Evolutionary conservation across 2,888 invertebrate genomes (phyloP).

Genomic region (Sipha maydis): DNA sequence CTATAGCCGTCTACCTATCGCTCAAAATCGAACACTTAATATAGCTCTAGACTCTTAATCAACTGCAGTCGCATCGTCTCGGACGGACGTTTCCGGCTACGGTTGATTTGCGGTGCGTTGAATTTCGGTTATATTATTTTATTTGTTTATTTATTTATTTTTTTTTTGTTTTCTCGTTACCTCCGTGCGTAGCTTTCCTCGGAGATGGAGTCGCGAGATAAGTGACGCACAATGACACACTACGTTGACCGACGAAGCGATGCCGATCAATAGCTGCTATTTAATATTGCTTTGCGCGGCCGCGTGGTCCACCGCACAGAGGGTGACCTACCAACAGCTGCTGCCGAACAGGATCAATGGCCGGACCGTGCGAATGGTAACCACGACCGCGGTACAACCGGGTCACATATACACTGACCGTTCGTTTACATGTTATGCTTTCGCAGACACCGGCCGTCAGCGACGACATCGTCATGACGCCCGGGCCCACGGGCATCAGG

Average conservation of each 20-base stretch:
- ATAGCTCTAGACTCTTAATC: not conserved
- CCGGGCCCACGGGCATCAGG: slow-evolving; percentile 62
- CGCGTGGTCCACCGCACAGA: slow-evolving; percentile 22
- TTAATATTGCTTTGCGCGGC: slow-evolving; percentile 32
- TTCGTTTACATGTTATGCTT: not conserved
- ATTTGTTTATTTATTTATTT: not conserved
- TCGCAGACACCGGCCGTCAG: slow-evolving; percentile 39
- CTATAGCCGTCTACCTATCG: not conserved
- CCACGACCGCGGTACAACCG: too few species aligned
- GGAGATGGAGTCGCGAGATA: slow-evolving; percentile 28
- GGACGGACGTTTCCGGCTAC: not conserved
- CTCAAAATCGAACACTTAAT: not conserved
- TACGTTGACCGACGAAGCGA: slow-evolving; percentile 22
- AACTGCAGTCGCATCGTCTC: not conserved
- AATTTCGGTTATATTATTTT: not conserved
- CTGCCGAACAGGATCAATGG: slow-evolving; percentile 42
- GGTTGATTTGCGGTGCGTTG: too few species aligned
- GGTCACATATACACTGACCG: too few species aligned
- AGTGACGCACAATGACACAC: slow-evolving; percentile 18
- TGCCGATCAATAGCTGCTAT: slow-evolving; percentile 26
- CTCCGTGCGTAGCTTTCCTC: not conserved
- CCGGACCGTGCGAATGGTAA: slow-evolving; percentile 35
- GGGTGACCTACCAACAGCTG: slow-evolving; percentile 35
- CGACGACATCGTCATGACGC: slow-evolving; percentile 38
- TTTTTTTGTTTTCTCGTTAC: too few species aligned